phyloP scores from a whole-genome alignment of 1,140 invertebrate genomes.

The Hestina assimilis region DNA sequence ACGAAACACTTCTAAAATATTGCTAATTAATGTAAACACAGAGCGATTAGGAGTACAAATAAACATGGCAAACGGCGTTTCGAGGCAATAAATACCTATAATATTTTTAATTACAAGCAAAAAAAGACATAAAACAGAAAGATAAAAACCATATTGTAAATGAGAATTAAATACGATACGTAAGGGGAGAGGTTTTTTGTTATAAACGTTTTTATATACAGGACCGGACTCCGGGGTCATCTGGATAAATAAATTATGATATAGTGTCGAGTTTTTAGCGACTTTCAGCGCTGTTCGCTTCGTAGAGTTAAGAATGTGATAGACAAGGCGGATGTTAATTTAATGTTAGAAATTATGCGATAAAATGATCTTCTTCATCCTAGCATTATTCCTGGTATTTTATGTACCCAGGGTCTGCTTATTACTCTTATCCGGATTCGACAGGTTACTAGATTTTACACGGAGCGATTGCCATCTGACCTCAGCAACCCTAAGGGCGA shows the following conservation, averaged over 20 bases:
- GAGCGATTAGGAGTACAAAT: slow-evolving; percentile 68
- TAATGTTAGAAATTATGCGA: no score
- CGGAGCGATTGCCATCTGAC: no score
- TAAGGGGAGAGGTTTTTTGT: slow-evolving; percentile 40
- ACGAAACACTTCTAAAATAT: slow-evolving; percentile 61
- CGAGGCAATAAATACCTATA: slow-evolving; percentile 74
- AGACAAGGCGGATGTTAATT: slow-evolving; percentile 40
- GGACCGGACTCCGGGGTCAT: slow-evolving; percentile 64
- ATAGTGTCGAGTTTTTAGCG: slow-evolving; percentile 59
- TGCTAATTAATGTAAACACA: slow-evolving; percentile 75
- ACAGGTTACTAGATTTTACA: no score
- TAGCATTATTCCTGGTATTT: no score
- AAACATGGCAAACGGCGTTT: slow-evolving; percentile 65
- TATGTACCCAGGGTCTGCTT: no score
- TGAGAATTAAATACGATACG: slow-evolving; percentile 55
- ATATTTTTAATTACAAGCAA: slow-evolving; percentile 73
- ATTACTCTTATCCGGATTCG: no score
- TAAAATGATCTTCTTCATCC: no score
- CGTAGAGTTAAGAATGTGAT: slow-evolving; percentile 33
- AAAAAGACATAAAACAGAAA: slow-evolving; percentile 70
- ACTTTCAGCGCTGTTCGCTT: slow-evolving; percentile 42
- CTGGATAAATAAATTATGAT: slow-evolving; percentile 76
- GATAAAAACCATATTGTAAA: slow-evolving; percentile 73
- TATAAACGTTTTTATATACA: slow-evolving; percentile 63
- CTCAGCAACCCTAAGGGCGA: no score